Base-by-base conservation (phyloP, 1,140 invertebrate genomes). In the Leptopilina clavipes region DNA sequence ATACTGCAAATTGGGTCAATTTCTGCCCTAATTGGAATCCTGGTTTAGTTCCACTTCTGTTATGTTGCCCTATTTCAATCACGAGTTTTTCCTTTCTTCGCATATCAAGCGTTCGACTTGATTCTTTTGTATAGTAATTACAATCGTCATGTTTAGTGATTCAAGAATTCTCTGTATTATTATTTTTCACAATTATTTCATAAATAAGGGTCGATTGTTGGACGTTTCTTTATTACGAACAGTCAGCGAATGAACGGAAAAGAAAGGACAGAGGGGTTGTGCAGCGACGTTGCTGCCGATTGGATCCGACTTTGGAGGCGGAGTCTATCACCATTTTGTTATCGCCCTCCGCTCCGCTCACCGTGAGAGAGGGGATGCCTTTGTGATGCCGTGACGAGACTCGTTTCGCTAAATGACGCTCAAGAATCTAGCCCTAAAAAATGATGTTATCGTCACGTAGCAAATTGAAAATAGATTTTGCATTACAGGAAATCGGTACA, bases 161-260 rank as follows among this genome's bases (percentile, higher is more conserved):
- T 31, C 25, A 31, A 31, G 5, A 31, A 40, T 40, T 8, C 3
- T 40, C 8, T 31, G 25, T 6, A 40, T 40, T 40, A 40, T 3
- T 40, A 8, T 40, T 40, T 40, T n/a, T n/a, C n/a, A 6, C 37
- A 31, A 31, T 65, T 31, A 31, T 25, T n/a, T 31, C 7, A 5
- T 31, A 22, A 11, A 14, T 25, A n/a, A n/a, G 3, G 59, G 8
- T 31, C 14, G 6, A 31, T 65, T 31, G 12, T 59, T 19, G 1
- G 25, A 19, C 19, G 10, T 19, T 25, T 37, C 59, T 65, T 14
- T 65, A 31, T 65, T 65, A 65, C 22, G 59, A 22, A 31, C 25
- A 14, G 22, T 8, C 19, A 65, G 59, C 59, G 59, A 65, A 65
- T 65, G 59, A 65, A n/a, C 59, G 59, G 25, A 31, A 65, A n/a